These are phyloP conservation scores for Romanogobio albipinnatus DNA, from an alignment of 2,113 vertebrate species.

Conservation along the genomic window DNA sequence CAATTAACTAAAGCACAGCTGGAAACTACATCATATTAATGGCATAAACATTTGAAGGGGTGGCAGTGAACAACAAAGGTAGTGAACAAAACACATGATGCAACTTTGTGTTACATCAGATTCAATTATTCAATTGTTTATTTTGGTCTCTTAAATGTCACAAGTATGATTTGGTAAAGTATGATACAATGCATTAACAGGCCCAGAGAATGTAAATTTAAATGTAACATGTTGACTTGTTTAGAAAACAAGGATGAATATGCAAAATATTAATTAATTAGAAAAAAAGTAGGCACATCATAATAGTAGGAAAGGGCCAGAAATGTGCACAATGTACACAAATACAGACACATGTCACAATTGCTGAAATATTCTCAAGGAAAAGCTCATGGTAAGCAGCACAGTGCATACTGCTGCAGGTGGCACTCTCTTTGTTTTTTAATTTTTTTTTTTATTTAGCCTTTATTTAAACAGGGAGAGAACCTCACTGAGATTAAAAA, in stretches of 20 bases:
- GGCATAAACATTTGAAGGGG: constrained; percentile 55
- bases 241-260: background rate
- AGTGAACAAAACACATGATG: constrained; percentile 47
- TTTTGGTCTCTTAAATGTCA: background rate
- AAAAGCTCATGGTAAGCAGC: too few species aligned
- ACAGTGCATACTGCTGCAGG: too few species aligned
- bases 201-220: background rate
- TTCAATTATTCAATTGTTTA: background rate
- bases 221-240: background rate
- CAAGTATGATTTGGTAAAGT: background rate
- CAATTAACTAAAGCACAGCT: constrained; percentile 63
- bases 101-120: constrained; percentile 5
- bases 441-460: too few species aligned
- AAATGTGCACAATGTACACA: too few species aligned
- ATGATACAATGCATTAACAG: background rate
- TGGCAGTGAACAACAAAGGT: constrained; percentile 67
- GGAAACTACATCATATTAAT: constrained; percentile 50
- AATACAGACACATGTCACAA: too few species aligned
- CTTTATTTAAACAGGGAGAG: too few species aligned
- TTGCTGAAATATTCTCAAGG: too few species aligned
- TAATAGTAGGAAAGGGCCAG: too few species aligned
- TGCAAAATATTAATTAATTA: too few species aligned
- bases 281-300: background rate
- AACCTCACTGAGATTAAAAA: too few species aligned
- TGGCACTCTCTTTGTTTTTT: too few species aligned